Evolutionary conservation across 2,888 invertebrate genomes (phyloP).

Genomic region (Stramonita haemastoma): DNA sequence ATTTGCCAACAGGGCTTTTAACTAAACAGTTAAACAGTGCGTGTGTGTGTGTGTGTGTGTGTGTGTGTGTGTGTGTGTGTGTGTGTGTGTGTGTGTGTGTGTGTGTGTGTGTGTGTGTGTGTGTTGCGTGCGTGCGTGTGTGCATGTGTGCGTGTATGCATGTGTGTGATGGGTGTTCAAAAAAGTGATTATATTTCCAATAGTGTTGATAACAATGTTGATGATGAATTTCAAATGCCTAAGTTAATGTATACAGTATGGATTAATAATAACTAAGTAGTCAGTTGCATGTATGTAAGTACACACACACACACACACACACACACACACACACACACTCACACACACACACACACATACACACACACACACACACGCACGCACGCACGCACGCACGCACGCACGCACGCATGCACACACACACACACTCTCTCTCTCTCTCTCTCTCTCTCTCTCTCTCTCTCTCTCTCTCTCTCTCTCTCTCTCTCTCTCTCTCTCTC

Average conservation of each 20-base stretch:
- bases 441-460: too few species aligned
- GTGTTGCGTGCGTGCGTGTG: background rate
- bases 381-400: background rate
- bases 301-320: too few species aligned
- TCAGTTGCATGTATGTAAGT: background rate
- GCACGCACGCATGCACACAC: background rate
- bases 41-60: too few species aligned
- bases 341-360: background rate
- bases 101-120: too few species aligned
- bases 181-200: background rate
- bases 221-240: background rate
- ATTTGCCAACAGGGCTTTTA: too few species aligned
- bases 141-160: too few species aligned
- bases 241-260: background rate
- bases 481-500: too few species aligned
- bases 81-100: too few species aligned
- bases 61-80: too few species aligned
- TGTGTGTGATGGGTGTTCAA: background rate
- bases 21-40: too few species aligned
- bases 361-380: background rate
- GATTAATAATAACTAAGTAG: background rate
- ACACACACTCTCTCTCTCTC: background rate
- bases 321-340: background rate
- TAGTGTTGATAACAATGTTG: background rate
- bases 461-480: too few species aligned